Conservation (phyloP, 2,113 vertebrate species). For the Zosterops hypoxanthus region DNA sequence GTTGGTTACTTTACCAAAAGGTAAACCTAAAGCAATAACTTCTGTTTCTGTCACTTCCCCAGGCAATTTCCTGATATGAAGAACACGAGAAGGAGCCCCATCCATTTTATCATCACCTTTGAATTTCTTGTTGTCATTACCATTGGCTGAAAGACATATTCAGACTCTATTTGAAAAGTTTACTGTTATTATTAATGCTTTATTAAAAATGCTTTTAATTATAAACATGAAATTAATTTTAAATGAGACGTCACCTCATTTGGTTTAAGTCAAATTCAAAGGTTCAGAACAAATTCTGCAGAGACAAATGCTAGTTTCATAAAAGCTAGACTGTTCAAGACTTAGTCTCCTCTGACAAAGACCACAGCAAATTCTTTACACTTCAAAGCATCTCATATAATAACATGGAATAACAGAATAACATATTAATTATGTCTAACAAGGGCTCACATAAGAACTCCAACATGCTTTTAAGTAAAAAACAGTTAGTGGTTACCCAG, state of each 20-base stretch:
- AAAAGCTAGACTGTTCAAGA: not conserved
- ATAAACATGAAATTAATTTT: not conserved
- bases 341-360: not conserved
- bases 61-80: slow-evolving; percentile 96
- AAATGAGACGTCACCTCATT: not conserved
- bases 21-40: slow-evolving; percentile 94
- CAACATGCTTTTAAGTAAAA: not conserved
- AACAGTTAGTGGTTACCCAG: not conserved
- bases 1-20: slow-evolving; percentile 98
- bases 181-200: not conserved
- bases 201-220: not conserved
- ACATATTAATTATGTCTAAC: not conserved
- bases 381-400: not conserved
- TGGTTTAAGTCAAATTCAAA: not conserved
- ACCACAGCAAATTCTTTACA: not conserved
- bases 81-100: slow-evolving; percentile 91
- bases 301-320: not conserved
- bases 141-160: slow-evolving; percentile 87
- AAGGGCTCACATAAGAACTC: not conserved
- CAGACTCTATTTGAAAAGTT: slow-evolving; percentile 40
- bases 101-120: slow-evolving; percentile 92
- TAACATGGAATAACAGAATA: not conserved
- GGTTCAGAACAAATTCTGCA: not conserved
- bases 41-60: slow-evolving; percentile 95
- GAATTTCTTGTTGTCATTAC: slow-evolving; percentile 96